Conservation (phyloP, 2,113 vertebrate species). For the Pholis gunnellus region DNA sequence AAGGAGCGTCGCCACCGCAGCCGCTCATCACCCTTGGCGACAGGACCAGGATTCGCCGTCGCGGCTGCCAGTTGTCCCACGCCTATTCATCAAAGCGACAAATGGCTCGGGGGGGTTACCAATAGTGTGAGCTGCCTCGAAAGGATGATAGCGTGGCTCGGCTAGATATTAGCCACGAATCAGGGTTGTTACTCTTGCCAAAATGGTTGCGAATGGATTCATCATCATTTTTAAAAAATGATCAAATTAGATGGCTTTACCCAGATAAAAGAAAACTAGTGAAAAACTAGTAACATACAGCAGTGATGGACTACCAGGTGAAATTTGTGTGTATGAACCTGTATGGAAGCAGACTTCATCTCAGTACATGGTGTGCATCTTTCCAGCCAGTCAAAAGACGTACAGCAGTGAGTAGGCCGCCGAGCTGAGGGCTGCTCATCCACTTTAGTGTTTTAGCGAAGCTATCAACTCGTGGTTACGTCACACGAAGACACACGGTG, state of each 20-base stretch:
- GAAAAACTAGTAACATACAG: neutral
- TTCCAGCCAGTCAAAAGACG: neutral
- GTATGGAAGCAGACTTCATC: neutral
- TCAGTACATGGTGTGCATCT: neutral
- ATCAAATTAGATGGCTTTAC: neutral
- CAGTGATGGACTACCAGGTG: neutral
- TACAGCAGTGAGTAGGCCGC: slow-evolving; percentile 14
- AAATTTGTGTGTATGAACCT: neutral
- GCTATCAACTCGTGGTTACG: slow-evolving; percentile 40
- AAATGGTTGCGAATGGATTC: neutral
- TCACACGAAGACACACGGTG: slow-evolving; percentile 31
- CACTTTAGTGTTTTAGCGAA: slow-evolving; percentile 22
- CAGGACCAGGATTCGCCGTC: slow-evolving; percentile 49
- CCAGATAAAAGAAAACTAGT: neutral
- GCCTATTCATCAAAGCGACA: slow-evolving; percentile 71
- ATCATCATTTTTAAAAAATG: neutral
- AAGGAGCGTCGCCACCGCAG: neutral
- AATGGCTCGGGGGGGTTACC: slow-evolving; percentile 38
- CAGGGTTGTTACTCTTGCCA: slow-evolving; percentile 32
- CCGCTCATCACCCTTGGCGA: slow-evolving; percentile 61
- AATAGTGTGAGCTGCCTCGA: too few species aligned
- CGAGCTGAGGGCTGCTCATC: slow-evolving; percentile 2
- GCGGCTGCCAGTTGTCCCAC: slow-evolving; percentile 28
- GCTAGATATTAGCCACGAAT: slow-evolving; percentile 48
- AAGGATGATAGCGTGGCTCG: neutral